Evolutionary conservation across 2,113 vertebrate genomes (phyloP), one percentile per base, ranked within the genome.

Genomic region (Uropsilus gracilis): DNA sequence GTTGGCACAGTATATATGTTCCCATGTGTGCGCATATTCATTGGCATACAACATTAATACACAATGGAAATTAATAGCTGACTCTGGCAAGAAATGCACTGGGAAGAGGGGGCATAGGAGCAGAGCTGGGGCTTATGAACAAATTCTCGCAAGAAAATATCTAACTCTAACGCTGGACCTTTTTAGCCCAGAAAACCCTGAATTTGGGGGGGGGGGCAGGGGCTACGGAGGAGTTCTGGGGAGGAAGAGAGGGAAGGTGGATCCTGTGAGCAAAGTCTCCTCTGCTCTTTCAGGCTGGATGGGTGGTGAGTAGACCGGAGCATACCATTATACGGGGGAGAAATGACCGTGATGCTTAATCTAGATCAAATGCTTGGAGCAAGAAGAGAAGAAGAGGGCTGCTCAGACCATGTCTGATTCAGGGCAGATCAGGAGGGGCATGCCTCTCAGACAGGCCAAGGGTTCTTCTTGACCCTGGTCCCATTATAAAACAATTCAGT

Each of bases 241-340:
- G n/a, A n/a, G n/a, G n/a, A n/a, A n/a, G n/a, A n/a, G n/a, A n/a
- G n/a, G n/a, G n/a, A n/a, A n/a, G n/a, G n/a, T n/a, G 64, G 28
- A 32, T 26, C 37, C 53, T 34, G 12, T 30, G 46, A 59, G n/a
- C 9, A 18, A 72, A 48, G n/a, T 37, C 20, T n/a, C 69, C 44
- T 37, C 50, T 73, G 26, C 11, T 66, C 13, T 42, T 44, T 48
- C 42, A 17, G 4, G 34, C 20, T 61, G 28, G 17, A 30, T 22
- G 17, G 2, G 50, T 8, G 48, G 44, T 28, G 34, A 39, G 59
- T 8, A 32, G n/a, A 18, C 32, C 17, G 7, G 48, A 34, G 8
- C 0, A 1, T 24, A 9, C 48, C 37, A 7, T 2, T 18, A 34
- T 3, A 28, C 24, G 4, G 0, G 46, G 34, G 11, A 32, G 44